Conservation (phyloP, 2,113 vertebrate genomes). For the Rattus norvegicus region DNA sequence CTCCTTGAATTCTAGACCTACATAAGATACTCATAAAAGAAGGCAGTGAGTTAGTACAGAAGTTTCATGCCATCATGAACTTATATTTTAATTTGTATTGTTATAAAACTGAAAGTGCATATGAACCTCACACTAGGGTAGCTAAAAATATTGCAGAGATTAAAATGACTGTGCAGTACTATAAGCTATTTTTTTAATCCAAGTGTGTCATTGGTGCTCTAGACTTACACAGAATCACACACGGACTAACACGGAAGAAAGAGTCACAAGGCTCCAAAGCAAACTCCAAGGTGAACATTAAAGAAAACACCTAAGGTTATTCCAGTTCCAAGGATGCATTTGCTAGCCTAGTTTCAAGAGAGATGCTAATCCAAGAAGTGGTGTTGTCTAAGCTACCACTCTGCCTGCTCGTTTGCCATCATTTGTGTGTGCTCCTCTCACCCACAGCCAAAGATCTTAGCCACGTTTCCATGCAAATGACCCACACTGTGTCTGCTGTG, state of each 20-base stretch:
- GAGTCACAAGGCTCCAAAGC: constrained; percentile 14
- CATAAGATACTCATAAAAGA: neutral
- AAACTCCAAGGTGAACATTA: neutral
- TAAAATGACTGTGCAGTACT: neutral
- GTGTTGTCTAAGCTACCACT: neutral
- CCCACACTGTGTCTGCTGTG: neutral
- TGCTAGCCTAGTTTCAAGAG: constrained; percentile 24
- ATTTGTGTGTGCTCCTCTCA: neutral
- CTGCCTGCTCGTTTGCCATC: neutral
- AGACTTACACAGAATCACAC: neutral
- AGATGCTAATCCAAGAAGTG: neutral
- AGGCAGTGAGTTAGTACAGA: neutral
- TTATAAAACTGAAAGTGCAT: constrained; percentile 22
- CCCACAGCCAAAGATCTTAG: constrained; percentile 19
- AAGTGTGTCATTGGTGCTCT: neutral
- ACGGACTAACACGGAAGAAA: constrained; percentile 12
- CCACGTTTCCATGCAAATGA: constrained; percentile 35
- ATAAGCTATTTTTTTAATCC: neutral
- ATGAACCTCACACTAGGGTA: constrained; percentile 22
- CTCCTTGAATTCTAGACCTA: neutral
- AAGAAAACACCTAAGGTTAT: neutral
- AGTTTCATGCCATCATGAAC: constrained; percentile 12
- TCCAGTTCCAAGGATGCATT: neutral
- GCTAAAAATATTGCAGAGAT: constrained; percentile 46
- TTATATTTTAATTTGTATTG: neutral